Base-by-base conservation (phyloP, 2,113 vertebrate genomes). In the Jaculus jaculus region DNA sequence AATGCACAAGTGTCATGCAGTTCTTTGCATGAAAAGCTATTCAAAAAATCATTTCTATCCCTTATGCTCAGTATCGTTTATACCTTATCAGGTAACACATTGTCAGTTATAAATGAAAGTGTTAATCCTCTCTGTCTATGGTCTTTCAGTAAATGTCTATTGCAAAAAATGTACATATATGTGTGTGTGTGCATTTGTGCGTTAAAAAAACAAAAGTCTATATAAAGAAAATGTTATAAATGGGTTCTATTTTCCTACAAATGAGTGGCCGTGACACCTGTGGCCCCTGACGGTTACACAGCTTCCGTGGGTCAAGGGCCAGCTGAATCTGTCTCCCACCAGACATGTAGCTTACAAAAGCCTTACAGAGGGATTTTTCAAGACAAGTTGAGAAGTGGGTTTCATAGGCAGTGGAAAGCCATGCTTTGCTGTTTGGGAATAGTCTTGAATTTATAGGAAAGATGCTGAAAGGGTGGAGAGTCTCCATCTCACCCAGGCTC, bases 11-110 rank as follows among this genome's bases (percentile, higher is more conserved):
- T 73, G 23, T 80, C 32, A 75, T 86, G 42, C 30, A 73, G 20
- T 80, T 94, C 51, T 92, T 92, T 79, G 8, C 61, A 7, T 69
- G 58, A 58, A 91, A 96, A 86, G 1, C 10, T 78, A 66, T 66
- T 93, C 30, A 28, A 18, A 21, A 47, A 87, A 68, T 69, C 51
- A 90, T 11, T 58, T 54, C 42, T 47, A 89, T 39, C 68, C 13
- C 68, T 84, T 68, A 71, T 58, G 54, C 42, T 75, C 20, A 90
- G 15, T 68, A 47, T 89, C 34, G 58, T 58, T 73, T 85, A 9
- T 69, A 39, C 85, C 34, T 81, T 86, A 37, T 58, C 60, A 65
- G 66, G 23, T 75, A 71, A 9, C 7, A 78, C 39, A 69, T 71
- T 79, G 37, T 39, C 89, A 71, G 72, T 74, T 60, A 30, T 34